These are phyloP conservation scores for Serrognathus titanus DNA, from an alignment of 2,888 invertebrate species.

Conservation along the genomic window DNA sequence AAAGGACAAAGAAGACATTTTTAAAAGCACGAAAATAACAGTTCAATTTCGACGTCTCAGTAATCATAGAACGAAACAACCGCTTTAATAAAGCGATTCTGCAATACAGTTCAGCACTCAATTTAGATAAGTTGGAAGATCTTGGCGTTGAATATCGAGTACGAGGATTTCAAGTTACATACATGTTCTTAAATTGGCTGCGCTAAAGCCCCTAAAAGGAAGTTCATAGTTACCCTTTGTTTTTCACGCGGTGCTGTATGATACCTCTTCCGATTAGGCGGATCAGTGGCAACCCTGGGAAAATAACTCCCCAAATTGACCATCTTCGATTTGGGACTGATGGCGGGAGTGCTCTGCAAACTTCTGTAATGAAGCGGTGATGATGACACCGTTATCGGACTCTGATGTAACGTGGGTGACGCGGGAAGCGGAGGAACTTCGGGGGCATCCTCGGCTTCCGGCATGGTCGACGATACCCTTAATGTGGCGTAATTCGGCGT, in stretches of 20 bases:
- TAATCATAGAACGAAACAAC: no score
- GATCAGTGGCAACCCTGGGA: constrained; percentile 45
- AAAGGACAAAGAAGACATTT: no score
- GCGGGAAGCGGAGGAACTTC: constrained; percentile 28
- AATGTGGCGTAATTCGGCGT: constrained; percentile 54
- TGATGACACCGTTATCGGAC: constrained; percentile 27
- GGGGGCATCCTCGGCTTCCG: constrained; percentile 36
- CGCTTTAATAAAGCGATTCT: no score
- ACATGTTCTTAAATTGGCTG: no score
- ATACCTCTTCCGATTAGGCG: constrained; percentile 54
- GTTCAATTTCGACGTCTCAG: no score
- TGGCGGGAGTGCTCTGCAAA: constrained; percentile 44
- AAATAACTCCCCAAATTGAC: constrained; percentile 48
- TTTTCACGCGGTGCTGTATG: constrained; percentile 60
- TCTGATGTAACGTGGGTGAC: constrained; percentile 24
- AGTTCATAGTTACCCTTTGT: constrained; percentile 50
- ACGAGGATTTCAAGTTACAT: no score
- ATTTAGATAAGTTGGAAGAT: no score
- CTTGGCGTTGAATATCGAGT: no score
- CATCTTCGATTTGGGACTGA: constrained; percentile 45
- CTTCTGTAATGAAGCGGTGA: constrained; percentile 45
- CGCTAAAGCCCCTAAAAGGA: no score
- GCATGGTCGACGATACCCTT: constrained; percentile 32
- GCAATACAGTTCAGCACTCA: no score
- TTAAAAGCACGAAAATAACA: no score